Base-by-base conservation (phyloP, 2,797 vertebrate species). In the Cossypha heuglini region DNA sequence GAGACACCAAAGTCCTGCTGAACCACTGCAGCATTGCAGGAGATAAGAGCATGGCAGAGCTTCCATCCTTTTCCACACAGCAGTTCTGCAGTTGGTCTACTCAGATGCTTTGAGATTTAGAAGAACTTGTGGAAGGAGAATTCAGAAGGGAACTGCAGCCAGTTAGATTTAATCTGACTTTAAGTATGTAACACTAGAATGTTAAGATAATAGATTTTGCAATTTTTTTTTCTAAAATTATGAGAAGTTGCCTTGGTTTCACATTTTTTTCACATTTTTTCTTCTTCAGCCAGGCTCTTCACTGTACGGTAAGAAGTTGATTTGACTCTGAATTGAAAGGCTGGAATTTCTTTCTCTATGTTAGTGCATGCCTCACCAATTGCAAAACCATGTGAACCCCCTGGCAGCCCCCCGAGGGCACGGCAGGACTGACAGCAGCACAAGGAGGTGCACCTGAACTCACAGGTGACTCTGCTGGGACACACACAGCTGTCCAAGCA, bases 321-420 rank as follows among this genome's bases (percentile, higher is more conserved):
- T 19, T 57, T 16, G 35, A 31, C 16, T 71, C 20, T 62, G 48
- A 85, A 45, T 6, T 3, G 11, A 78, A 75, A 75, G 38, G 43
- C 35, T 66, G 31, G 63, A 35, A 48, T 86, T 75, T 54, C 35
- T 58, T 48, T 54, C 55, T 46, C 21, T 35, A 1, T 29, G 3
- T 46, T 21, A 22, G 7, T 18, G 16, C 4, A 6, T 14, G 24
- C 17, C 33, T 76, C 51, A 75, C 7, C 46, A n/a, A 29, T 1
- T 3, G 3, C 15, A 63, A 28, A 79, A 8, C 18, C 1, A 0
- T 0, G 1, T 8, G 52, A 68, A 31, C 0, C 6, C 21, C 46
- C 3, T 5, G 0, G 3, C 66, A 81, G 45, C 22, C 63, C 29
- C 16, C 20, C 1, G 12, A 58, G 40, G 48, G 58, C 26, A 38